Evolutionary conservation across 2,797 vertebrate species (phyloP), one percentile per base, ranked within the genome.

Genomic region (Carapus acus): DNA sequence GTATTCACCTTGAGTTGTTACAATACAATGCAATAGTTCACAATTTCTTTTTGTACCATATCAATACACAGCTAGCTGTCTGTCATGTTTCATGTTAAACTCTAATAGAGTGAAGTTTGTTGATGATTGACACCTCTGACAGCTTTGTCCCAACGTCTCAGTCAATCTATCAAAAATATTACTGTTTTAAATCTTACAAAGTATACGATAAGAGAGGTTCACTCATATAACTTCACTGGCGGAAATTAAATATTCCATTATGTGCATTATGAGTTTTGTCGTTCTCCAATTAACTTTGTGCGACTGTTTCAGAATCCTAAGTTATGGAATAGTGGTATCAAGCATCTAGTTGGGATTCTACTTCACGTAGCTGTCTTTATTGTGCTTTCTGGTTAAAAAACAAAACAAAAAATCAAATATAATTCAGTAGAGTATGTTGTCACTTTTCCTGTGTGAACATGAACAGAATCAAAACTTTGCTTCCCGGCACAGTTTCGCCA

Each of bases 381-480:
- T 68, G 36, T 67, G 41, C 45, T 63, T 46, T 7, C 47, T 22
- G 23, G 14, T 53, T 27, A 13, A 15, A n/a, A n/a, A n/a, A n/a
- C n/a, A n/a, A n/a, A n/a, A n/a, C n/a, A n/a, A n/a, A n/a, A n/a
- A 50, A 17, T 54, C n/a, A 49, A 53, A 57, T 49, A 27, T n/a
- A 17, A 0, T 18, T 1, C 42, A 22, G 19, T 16, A n/a, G 20
- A 56, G 27, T 24, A 38, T 21, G 18, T 51, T 9, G 33, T n/a
- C n/a, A 42, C 19, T 6, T 43, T 43, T 23, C 41, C 19, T 43
- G 5, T 51, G 60, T 43, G 13, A 58, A 59, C 48, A 17, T 58
- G 49, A 59, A 68, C 38, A 43, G 15, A 59, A 43, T 54, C 18
- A 48, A 43, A 29, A 27, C 24, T 27, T 27, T 27, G 24, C 51